Base-by-base conservation (phyloP, 2,888 invertebrate genomes). In the Ditylenchus weischeri region DNA sequence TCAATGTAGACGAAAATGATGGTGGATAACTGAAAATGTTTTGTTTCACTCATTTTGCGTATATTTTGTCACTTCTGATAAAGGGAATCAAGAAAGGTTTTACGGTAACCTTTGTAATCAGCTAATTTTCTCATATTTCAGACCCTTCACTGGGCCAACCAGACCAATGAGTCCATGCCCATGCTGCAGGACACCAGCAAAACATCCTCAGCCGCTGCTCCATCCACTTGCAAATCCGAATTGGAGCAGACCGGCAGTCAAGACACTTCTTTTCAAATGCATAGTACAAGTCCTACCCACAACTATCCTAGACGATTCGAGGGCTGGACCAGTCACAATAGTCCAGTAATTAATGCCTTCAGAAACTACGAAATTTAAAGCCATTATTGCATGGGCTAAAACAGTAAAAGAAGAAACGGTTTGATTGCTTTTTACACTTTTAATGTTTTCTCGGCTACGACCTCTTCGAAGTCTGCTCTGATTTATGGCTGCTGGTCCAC, bases 101-200 rank as follows among this genome's bases (percentile, higher is more conserved):
- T 29, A 29, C 29, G 29, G 29, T 29, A 29, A 4, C 29, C 3
- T 43, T 43, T 15, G 15, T 13, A 43, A 15, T 43, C 11, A 43
- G 8, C 15, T 43, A 3, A 43, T 13, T 13, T 43, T 43, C 15
- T 43, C 43, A 43, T 43, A 62, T 62, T 62, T 47, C 67, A 77
- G 76, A 76, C 77, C 13, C 69, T 75, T 38, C 77, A 77, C 50
- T 77, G 77, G 76, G 77, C 72, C 5, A 57, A 62, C 21, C 70
- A 71, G 8, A 29, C 15, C 19, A 47, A 43, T 15, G 11, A 62
- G 2, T 23, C 59, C 2, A 35, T 36, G 23, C 36, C 43, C 2
- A 59, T 59, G 36, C 59, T 38, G 0, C 10, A 59, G 2, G 19
- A 21, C 49, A 70, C 69, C n/a, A 21, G 58, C 59, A 50, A 66